Evolutionary conservation across 2,888 invertebrate genomes (phyloP), one percentile per base, ranked within the genome.

Genomic region (Sceliomorpha sp.): DNA sequence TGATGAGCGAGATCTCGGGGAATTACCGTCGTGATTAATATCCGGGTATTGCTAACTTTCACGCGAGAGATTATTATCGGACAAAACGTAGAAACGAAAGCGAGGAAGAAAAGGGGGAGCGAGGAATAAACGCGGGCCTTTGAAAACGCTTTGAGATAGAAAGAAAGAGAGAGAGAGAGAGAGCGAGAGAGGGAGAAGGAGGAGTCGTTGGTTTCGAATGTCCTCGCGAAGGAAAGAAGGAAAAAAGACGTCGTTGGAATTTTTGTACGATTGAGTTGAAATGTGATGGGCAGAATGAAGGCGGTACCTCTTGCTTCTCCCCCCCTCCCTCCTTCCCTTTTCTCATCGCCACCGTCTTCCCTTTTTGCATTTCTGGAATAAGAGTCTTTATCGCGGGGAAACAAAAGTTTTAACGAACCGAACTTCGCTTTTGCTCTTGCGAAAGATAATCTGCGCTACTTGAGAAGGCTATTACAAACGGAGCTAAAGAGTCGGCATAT

Each of bases 321-420:
- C n/a, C n/a, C n/a, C n/a, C n/a, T n/a, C n/a, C n/a, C n/a, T n/a
- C n/a, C n/a, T n/a, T n/a, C n/a, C n/a, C n/a, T n/a, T n/a, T n/a
- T n/a, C n/a, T n/a, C n/a, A n/a, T n/a, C n/a, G n/a, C n/a, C n/a
- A n/a, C n/a, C n/a, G 34, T 26, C 36, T 2, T 27, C 13, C 20
- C 40, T 59, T 48, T 59, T 50, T 24, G 36, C 51, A 10, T 17
- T 40, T 31, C 34, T 44, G 14, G 40, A 47, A 32, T 48, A 26
- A 27, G 34, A 36, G 39, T 63, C 42, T 55, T 55, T 55, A 47
- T 55, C 62, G 47, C 32, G 9, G 26, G 14, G 44, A 39, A 42
- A 51, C 45, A 45, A 63, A 63, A 63, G 62, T 63, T 63, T 63
- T 63, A 63, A 63, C 53, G 62, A 63, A 55, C 47, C 40, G 39